Evolutionary conservation across 1,140 invertebrate genomes (phyloP).

Genomic region (Orchestia grillus): DNA sequence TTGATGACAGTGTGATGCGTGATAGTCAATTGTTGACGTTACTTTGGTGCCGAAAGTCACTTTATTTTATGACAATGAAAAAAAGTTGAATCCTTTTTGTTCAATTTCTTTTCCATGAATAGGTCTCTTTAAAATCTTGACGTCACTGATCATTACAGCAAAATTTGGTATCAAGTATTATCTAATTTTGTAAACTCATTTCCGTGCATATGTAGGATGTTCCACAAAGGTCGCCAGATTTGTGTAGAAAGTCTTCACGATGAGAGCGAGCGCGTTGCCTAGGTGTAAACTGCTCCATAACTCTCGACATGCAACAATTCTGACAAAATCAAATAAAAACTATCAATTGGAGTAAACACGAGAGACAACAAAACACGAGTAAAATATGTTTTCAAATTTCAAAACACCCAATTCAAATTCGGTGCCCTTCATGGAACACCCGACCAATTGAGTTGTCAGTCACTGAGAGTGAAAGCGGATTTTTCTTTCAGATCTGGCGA

Average conservation of each 20-base stretch:
- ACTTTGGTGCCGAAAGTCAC: no score
- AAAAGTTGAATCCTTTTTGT: background rate
- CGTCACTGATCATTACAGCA: background rate
- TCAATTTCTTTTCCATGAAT: background rate
- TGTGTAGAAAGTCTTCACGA: no score
- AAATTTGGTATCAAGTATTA: background rate
- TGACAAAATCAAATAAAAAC: no score
- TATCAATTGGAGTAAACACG: no score
- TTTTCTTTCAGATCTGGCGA: conserved; percentile 78
- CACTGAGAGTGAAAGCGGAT: background rate
- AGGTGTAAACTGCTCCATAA: no score
- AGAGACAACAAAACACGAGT: background rate
- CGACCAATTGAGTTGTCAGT: background rate
- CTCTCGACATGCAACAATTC: no score
- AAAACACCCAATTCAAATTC: no score
- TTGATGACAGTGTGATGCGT: background rate
- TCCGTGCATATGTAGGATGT: background rate
- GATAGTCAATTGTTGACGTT: background rate
- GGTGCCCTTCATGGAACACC: no score
- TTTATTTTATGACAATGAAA: no score
- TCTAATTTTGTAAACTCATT: background rate
- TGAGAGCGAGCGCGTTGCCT: no score
- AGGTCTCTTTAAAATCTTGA: background rate
- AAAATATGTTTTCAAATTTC: no score
- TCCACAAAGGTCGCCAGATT: no score